These are phyloP conservation scores for Cryptoprocta ferox DNA, from an alignment of 2,797 vertebrate species.

Conservation along the genomic window DNA sequence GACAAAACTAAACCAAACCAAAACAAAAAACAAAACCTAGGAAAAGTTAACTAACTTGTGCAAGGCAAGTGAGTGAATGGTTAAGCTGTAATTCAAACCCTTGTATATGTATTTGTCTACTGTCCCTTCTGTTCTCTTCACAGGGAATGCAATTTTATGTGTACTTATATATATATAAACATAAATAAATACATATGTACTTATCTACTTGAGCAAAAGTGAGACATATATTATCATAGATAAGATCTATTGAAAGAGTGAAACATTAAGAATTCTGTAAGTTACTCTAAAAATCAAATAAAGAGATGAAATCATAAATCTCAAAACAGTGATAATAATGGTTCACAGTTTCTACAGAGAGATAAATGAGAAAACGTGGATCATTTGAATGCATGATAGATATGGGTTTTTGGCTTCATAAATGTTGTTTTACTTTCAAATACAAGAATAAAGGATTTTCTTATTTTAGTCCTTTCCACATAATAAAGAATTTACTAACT, in stretches of 20 bases:
- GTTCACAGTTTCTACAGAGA: background rate
- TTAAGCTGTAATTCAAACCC: background rate
- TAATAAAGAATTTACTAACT: conserved; percentile 42
- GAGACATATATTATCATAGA: background rate
- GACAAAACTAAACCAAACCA: background rate
- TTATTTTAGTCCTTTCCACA: background rate
- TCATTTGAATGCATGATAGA: background rate
- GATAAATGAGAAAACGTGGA: background rate
- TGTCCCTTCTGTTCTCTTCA: background rate
- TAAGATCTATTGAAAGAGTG: background rate
- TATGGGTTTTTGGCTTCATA: background rate
- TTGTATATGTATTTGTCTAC: background rate
- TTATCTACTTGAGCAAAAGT: background rate
- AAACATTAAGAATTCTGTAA: background rate
- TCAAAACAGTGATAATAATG: background rate
- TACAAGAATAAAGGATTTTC: background rate
- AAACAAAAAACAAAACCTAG: background rate
- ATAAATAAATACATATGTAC: background rate
- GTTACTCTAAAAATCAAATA: background rate
- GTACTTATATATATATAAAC: background rate
- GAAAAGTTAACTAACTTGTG: background rate
- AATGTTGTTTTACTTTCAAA: background rate
- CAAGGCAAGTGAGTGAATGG: background rate
- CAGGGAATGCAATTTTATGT: background rate
- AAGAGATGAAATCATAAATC: background rate